Conservation (phyloP, 2,113 vertebrate species). For the Chauna torquata region DNA sequence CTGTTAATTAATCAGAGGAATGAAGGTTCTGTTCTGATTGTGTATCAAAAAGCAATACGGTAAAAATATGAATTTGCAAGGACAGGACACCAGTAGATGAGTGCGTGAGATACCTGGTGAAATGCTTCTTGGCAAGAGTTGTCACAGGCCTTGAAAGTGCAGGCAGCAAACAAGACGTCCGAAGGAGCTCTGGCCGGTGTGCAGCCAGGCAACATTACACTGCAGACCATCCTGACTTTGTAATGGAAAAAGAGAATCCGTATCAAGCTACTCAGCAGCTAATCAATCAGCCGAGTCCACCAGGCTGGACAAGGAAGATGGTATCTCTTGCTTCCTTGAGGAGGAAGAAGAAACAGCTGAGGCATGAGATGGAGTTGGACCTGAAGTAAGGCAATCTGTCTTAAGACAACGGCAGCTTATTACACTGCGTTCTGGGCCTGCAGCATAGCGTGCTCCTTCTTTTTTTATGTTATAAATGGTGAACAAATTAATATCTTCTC, state of each 20-base stretch:
- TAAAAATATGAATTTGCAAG: neutral
- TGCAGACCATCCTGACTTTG: neutral
- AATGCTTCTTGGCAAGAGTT: neutral
- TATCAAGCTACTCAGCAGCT: neutral
- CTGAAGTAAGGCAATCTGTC: neutral
- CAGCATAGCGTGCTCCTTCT: neutral
- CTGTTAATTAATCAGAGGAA: neutral
- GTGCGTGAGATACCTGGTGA: neutral
- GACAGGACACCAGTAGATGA: neutral
- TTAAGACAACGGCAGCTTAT: neutral
- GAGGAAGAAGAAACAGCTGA: neutral
- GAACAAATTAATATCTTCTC: neutral
- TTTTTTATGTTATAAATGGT: neutral
- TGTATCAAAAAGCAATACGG: neutral
- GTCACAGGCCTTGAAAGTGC: neutral
- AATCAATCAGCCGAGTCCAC: neutral
- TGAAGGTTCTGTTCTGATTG: neutral
- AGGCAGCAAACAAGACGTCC: neutral
- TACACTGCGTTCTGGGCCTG: fast-evolving
- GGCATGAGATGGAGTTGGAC: neutral
- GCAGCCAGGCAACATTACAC: neutral
- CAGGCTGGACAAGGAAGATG: neutral
- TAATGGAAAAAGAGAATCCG: conserved; percentile 31
- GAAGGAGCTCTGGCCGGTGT: fast-evolving
- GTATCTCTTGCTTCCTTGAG: neutral